Conservation (phyloP, 1,140 invertebrate species). For the Eupristina koningsbergeri region DNA sequence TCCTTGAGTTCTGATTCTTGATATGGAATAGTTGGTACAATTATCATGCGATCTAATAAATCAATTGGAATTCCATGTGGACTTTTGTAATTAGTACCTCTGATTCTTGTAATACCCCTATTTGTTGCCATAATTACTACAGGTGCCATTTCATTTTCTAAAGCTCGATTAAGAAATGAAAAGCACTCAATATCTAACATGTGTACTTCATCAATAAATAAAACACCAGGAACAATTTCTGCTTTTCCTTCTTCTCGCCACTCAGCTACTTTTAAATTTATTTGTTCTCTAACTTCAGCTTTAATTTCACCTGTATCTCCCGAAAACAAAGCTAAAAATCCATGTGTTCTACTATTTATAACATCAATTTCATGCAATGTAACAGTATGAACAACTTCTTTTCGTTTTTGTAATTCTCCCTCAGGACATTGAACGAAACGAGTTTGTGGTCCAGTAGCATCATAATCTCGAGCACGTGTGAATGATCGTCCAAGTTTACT, state of each 20-base stretch:
- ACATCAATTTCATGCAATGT: constrained; percentile 99
- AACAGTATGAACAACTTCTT: constrained; percentile 98
- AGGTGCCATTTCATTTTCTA: constrained; percentile 97
- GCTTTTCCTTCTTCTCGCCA: constrained; percentile 99
- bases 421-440: constrained; percentile 99
- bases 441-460: constrained; percentile 94
- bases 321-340: constrained; percentile 97
- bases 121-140: constrained; percentile 99
- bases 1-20: constrained; percentile 91
- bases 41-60: constrained; percentile 95
- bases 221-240: constrained; percentile 96
- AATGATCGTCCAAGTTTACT: constrained; percentile 96
- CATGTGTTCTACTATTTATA: constrained; percentile 97
- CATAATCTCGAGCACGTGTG: constrained; percentile 95
- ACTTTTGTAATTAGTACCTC: constrained; percentile 93
- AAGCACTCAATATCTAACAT: constrained; percentile 99
- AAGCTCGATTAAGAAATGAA: constrained; percentile 95
- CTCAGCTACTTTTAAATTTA: constrained; percentile 97
- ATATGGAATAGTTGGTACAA: constrained; percentile 93
- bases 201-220: constrained; percentile 94
- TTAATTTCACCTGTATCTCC: constrained; percentile 99
- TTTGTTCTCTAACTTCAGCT: constrained; percentile 96
- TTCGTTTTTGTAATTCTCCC: constrained; percentile 98
- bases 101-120: constrained; percentile 93
- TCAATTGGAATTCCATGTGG: constrained; percentile 98